These are phyloP conservation scores for Cepaea nemoralis DNA, from an alignment of 1,140 invertebrate species.

Conservation along the genomic window DNA sequence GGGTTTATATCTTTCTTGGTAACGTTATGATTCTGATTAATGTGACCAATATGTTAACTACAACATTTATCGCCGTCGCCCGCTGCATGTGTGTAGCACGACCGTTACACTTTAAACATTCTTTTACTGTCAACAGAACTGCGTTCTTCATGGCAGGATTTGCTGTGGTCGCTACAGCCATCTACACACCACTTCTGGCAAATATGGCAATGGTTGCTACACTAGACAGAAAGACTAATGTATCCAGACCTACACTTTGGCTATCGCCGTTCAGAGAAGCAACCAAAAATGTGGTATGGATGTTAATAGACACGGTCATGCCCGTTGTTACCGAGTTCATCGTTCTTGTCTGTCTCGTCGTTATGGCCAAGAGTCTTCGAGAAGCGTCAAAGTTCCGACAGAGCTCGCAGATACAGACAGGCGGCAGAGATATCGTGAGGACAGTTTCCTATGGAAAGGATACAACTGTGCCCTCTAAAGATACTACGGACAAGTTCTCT, in stretches of 20 bases:
- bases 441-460: too few species aligned
- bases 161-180: neutral
- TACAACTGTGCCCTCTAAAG: too few species aligned
- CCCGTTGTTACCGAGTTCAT: neutral
- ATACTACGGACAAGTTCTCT: too few species aligned
- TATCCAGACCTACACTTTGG: neutral
- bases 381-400: neutral
- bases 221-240: neutral
- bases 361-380: neutral
- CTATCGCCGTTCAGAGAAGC: neutral
- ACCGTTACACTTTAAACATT: conserved; percentile 6
- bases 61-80: too few species aligned
- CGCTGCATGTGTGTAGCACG: too few species aligned
- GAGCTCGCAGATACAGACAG: too few species aligned
- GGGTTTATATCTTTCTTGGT: too few species aligned
- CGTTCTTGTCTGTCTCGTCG: neutral
- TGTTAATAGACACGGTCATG: neutral
- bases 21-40: too few species aligned
- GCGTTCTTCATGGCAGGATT: neutral
- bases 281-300: neutral
- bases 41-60: too few species aligned
- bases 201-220: neutral
- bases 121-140: neutral
- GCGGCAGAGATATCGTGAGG: too few species aligned
- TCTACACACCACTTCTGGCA: conserved; percentile 12